Conservation (phyloP, 2,888 invertebrate genomes). For the Anthrax anthrax region DNA sequence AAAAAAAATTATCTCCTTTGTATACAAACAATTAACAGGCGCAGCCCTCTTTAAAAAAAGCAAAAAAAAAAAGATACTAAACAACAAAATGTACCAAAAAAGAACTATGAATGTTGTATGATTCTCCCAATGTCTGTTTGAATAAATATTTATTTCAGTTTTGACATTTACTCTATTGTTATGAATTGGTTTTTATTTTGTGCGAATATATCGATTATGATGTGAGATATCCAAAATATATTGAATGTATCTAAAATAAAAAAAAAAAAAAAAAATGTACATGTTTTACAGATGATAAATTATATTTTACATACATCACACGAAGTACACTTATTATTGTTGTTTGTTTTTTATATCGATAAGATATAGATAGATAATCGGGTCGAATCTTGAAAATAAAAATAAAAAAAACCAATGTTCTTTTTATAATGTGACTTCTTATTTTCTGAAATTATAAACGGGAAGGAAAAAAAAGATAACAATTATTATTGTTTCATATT, state of each 20-base stretch:
- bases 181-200: constrained; percentile 15
- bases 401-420: no score
- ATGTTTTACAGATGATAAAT: constrained; percentile 9
- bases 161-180: constrained; percentile 15
- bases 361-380: no score
- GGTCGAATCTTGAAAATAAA: no score
- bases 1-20: not conserved
- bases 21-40: not conserved
- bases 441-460: no score
- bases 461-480: no score
- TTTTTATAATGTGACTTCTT: no score
- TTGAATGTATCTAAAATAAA: no score
- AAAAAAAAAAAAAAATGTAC: no score
- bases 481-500: no score
- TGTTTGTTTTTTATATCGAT: no score
- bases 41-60: not conserved
- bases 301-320: constrained; percentile 2
- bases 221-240: constrained; percentile 10
- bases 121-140: constrained; percentile 9
- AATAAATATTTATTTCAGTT: constrained; percentile 19
- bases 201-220: constrained; percentile 16
- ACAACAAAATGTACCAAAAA: not conserved
- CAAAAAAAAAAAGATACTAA: not conserved
- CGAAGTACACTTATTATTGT: no score
- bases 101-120: not conserved